Evolutionary conservation across 2,113 vertebrate genomes (phyloP).

Genomic region (Syrrhaptes paradoxus): DNA sequence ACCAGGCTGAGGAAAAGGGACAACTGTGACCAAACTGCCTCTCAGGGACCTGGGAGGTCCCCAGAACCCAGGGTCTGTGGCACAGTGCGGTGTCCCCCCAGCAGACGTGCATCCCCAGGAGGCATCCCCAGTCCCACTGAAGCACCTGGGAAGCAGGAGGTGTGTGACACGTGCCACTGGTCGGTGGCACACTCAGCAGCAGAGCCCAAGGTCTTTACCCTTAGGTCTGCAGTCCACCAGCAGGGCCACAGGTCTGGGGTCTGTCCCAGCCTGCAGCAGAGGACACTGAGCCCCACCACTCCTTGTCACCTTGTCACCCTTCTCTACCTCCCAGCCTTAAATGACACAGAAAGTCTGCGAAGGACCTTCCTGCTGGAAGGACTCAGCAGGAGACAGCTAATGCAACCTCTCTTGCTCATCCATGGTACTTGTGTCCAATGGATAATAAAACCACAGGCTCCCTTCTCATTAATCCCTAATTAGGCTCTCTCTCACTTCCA

Average conservation of each 20-base stretch:
- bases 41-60: neutral
- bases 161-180: accelerated
- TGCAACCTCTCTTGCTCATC: constrained; percentile 30
- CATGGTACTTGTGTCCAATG: neutral
- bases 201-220: neutral
- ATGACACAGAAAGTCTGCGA: neutral
- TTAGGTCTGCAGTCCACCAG: accelerated
- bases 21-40: neutral
- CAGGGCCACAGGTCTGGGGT: neutral
- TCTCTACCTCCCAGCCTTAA: neutral
- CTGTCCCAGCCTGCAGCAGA: neutral
- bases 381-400: constrained; percentile 28
- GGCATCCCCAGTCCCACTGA: neutral
- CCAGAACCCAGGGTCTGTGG: neutral
- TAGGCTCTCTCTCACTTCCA: neutral
- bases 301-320: neutral
- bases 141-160: neutral
- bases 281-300: neutral
- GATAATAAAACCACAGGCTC: constrained; percentile 45
- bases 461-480: constrained; percentile 48
- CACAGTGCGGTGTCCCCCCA: neutral
- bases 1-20: neutral
- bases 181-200: neutral
- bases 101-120: neutral
- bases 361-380: constrained; percentile 6